These are phyloP conservation scores for Chironomus riparius DNA, from an alignment of 2,888 invertebrate genomes.

Conservation along the genomic window DNA sequence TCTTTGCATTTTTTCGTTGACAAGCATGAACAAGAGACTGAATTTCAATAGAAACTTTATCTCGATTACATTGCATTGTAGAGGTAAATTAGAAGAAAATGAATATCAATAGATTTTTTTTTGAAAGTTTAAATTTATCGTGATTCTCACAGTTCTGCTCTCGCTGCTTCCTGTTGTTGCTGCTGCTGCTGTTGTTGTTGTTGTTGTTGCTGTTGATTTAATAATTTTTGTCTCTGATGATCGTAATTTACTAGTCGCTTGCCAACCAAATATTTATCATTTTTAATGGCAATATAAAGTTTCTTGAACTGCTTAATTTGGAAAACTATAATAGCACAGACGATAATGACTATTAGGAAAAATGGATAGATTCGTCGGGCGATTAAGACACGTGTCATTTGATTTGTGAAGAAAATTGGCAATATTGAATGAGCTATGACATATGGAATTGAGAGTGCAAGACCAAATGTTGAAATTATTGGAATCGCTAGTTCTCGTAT, in stretches of 20 bases:
- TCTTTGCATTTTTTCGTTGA: neutral
- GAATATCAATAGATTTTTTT: neutral
- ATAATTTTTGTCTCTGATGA: conserved; percentile 56
- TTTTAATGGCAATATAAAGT: conserved; percentile 95
- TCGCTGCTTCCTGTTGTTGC: neutral
- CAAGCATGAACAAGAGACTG: neutral
- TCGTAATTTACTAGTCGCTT: conserved; percentile 96
- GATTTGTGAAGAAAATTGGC: conserved; percentile 55
- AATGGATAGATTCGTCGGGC: conserved; percentile 84
- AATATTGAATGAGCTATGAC: conserved; percentile 70
- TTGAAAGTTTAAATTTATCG: too few relatives aligned
- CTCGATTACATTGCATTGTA: neutral
- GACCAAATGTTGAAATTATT: conserved; percentile 77
- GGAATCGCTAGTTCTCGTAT: conserved; percentile 81
- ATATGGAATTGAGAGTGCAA: conserved; percentile 89
- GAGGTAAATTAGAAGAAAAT: neutral
- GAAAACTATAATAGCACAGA: conserved; percentile 63
- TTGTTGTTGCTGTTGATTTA: conserved; percentile 31
- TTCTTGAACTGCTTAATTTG: conserved; percentile 90
- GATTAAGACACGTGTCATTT: conserved; percentile 63
- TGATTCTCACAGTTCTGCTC: neutral
- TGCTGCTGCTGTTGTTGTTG: conserved; percentile 31
- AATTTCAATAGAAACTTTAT: neutral
- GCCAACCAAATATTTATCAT: conserved; percentile 97
- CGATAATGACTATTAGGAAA: conserved; percentile 61